Evolutionary conservation across 1,140 invertebrate genomes (phyloP).

Genomic region (Caenorhabditis inopinata): DNA sequence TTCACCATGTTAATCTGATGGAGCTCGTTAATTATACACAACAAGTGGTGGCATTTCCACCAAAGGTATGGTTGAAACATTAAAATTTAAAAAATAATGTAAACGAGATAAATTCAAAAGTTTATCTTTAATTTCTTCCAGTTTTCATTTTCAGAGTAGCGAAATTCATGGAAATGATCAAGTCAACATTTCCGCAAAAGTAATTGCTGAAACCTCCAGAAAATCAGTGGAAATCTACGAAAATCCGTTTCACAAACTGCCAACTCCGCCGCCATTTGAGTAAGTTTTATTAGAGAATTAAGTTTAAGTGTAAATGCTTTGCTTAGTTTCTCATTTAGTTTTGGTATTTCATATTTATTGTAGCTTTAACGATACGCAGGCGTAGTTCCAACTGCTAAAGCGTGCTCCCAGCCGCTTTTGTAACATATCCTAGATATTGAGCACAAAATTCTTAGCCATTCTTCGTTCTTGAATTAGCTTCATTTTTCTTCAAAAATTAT

Average conservation of each 20-base stretch:
- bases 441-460: neutral
- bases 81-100: neutral
- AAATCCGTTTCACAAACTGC: neutral
- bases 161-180: neutral
- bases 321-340: neutral
- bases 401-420: neutral
- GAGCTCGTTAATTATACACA: neutral
- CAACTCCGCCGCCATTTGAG: neutral
- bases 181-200: too few relatives aligned
- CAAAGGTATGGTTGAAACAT: neutral
- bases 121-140: too few relatives aligned
- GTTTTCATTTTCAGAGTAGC: too few relatives aligned
- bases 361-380: too few relatives aligned
- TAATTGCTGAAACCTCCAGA: too few relatives aligned
- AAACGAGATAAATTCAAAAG: too few relatives aligned
- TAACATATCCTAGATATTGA: neutral
- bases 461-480: neutral
- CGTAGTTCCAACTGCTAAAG: too few relatives aligned
- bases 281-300: neutral
- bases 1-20: neutral
- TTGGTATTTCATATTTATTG: too few relatives aligned
- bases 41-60: neutral
- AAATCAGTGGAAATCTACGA: neutral
- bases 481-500: neutral
- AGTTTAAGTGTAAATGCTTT: neutral